Percentiles rank a stretch among this genome's conserved stretches.
Evolutionary conservation across 2,113 vertebrate species (phyloP).

Genomic region (Pampusana beccarii): DNA sequence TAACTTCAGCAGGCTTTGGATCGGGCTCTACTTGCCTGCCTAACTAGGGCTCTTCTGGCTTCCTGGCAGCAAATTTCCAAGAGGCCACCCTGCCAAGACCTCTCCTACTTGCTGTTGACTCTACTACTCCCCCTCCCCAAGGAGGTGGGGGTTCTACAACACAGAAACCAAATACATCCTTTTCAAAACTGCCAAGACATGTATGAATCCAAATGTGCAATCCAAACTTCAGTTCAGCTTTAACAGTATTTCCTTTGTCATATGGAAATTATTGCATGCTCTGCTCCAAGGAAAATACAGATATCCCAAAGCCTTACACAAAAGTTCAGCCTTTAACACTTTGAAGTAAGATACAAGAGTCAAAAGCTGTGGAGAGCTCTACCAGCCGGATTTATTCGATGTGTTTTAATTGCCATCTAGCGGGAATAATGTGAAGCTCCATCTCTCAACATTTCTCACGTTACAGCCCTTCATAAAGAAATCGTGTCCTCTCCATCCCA

Average conservation of each 20-base stretch:
- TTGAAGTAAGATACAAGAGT: neutral
- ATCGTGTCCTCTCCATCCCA: neutral
- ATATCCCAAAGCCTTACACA: neutral
- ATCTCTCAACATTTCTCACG: accelerated
- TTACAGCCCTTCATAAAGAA: neutral
- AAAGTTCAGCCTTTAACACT: neutral
- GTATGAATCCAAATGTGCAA: conserved; percentile 5
- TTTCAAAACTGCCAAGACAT: conserved; percentile 26
- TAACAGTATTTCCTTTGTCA: conserved; percentile 42
- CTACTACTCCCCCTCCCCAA: conserved; percentile 47
- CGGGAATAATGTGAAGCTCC: neutral
- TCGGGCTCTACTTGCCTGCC: neutral
- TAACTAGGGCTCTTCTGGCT: conserved; percentile 6
- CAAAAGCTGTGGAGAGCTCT: neutral
- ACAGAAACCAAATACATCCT: conserved; percentile 39
- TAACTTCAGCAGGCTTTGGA: conserved; percentile 23
- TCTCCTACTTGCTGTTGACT: conserved; percentile 57
- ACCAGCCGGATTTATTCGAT: neutral
- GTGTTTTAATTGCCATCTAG: conserved; percentile 60
- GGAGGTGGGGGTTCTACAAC: conserved; percentile 33
- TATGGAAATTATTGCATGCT: conserved; percentile 22
- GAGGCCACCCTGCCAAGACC: conserved; percentile 21
- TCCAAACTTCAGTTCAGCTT: conserved; percentile 2
- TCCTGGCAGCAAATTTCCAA: neutral
- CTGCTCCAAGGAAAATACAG: conserved; percentile 42